Base-by-base conservation (phyloP, 2,113 vertebrate genomes). In the Arothron firmamentum region DNA sequence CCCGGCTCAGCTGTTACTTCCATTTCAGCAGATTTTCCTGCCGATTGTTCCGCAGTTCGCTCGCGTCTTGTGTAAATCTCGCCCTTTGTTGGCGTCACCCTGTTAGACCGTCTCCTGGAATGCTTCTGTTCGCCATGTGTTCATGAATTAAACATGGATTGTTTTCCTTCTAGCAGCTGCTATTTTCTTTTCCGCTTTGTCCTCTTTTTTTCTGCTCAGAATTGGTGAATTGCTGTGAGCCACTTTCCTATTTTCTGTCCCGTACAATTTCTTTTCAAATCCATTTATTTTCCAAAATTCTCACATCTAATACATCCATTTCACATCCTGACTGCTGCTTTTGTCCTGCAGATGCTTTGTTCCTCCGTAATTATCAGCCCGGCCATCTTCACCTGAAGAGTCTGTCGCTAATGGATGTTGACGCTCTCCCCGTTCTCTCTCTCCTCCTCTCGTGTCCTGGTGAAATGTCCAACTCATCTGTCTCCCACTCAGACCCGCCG, bases 401-500 rank as follows among this genome's bases (percentile, higher is more conserved):
- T 38, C 34, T 38, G 34, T 12, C 34, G 34, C 3, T 38, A 9
- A 38, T 38, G 34, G 34, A 38, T 4, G 9, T 47, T 16, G 14
- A 47, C n/a, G 45, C 45, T 15, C 43, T 47, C n/a, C 45, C 9
- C n/a, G 1, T 8, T 46, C 45, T n/a, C 17, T n/a, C 14, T 46
- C 45, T 6, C n/a, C 12, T 46, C 31, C 57, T 56, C 16, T 49
- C 62, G 16, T 23, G n/a, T 71, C 51, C 28, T 16, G 34, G 12
- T 51, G 15, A 63, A 59, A 68, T 65, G 48, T 60, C 19, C 10
- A 65, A 47, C 57, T 71, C 3, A 38, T 55, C 47, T 67, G 46
- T 54, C 21, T 70, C 16, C 71, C 23, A 0, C 52, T 0, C 87
- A 99, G 97, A 99, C 79, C 94, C 97, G 0, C 97, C 96, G 0